phyloP scores from a whole-genome alignment of 2,113 vertebrate species.

The Campylomormyrus tamandua region DNA sequence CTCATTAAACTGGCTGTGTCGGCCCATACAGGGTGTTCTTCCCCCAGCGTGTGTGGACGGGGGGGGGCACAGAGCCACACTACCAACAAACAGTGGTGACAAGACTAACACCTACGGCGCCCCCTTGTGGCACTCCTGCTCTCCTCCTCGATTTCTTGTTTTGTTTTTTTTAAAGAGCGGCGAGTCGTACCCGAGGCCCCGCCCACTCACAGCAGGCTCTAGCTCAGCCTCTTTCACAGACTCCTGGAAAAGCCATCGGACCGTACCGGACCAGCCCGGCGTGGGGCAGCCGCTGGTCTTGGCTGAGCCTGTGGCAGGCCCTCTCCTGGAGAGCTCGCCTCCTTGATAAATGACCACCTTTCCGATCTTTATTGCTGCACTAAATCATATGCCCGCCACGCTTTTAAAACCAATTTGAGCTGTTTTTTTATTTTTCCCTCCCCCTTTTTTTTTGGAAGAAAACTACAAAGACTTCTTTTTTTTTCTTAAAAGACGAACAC shows the following conservation, averaged over 20 bases:
- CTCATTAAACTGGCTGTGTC: constrained; percentile 9
- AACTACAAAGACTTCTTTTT: constrained; percentile 43
- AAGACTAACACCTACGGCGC: not conserved
- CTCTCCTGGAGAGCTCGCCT: constrained; percentile 59
- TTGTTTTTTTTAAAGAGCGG: not conserved
- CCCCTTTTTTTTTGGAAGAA: constrained; percentile 44
- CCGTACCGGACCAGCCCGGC: constrained; percentile 37
- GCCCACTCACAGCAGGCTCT: not conserved
- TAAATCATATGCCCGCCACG: constrained; percentile 67
- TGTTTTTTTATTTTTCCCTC: constrained; percentile 56
- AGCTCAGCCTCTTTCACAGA: constrained; percentile 12
- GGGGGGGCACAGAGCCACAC: not conserved
- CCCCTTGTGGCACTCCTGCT: not conserved
- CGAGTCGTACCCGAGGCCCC: not conserved
- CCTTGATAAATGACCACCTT: constrained; percentile 65
- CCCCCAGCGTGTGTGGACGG: not conserved
- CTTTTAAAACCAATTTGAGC: constrained; percentile 66
- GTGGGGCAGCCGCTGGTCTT: constrained; percentile 47
- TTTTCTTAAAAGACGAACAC: constrained; percentile 31
- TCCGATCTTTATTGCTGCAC: constrained; percentile 65
- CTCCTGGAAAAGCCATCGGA: constrained; percentile 54
- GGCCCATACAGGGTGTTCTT: not conserved
- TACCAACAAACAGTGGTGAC: not conserved
- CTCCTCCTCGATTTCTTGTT: not conserved
- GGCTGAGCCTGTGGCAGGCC: constrained; percentile 55